Evolutionary conservation across 1,140 invertebrate genomes (phyloP).

Genomic region (Plutomurus gul): DNA sequence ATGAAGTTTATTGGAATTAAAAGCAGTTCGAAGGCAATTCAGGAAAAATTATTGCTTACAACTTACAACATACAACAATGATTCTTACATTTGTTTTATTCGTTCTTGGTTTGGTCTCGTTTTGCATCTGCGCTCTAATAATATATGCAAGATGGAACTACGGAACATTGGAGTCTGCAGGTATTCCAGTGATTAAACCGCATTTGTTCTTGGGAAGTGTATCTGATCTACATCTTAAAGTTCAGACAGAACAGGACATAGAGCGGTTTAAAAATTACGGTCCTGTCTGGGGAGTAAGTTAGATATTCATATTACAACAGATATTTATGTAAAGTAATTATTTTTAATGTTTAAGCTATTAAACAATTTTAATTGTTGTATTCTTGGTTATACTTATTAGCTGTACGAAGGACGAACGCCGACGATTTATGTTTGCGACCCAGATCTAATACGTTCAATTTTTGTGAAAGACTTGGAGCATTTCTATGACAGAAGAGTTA

Average conservation of each 20-base stretch:
- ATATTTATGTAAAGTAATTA: neutral
- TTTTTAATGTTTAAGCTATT: neutral
- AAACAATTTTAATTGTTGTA: neutral
- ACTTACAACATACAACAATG: too few species aligned
- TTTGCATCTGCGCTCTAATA: neutral
- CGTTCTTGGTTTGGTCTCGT: neutral
- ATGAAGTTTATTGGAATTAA: too few species aligned
- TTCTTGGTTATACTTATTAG: neutral
- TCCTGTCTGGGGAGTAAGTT: slow-evolving; percentile 38
- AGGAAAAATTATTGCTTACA: too few species aligned
- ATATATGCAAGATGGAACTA: slow-evolving; percentile 43
- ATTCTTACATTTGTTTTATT: too few species aligned
- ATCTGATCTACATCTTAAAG: slow-evolving; percentile 29
- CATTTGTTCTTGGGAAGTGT: slow-evolving; percentile 32
- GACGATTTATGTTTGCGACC: neutral
- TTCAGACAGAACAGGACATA: slow-evolving; percentile 33
- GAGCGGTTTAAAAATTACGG: slow-evolving; percentile 38
- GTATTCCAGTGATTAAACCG: slow-evolving; percentile 44
- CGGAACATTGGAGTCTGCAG: slow-evolving; percentile 32
- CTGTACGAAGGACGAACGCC: neutral
- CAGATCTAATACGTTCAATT: neutral
- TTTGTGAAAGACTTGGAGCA: neutral
- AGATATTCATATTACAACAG: neutral
- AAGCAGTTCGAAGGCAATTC: too few species aligned
- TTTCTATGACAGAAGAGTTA: slow-evolving; percentile 56